Evolutionary conservation across 2,888 invertebrate species (phyloP).

Genomic region (Amiota minor): DNA sequence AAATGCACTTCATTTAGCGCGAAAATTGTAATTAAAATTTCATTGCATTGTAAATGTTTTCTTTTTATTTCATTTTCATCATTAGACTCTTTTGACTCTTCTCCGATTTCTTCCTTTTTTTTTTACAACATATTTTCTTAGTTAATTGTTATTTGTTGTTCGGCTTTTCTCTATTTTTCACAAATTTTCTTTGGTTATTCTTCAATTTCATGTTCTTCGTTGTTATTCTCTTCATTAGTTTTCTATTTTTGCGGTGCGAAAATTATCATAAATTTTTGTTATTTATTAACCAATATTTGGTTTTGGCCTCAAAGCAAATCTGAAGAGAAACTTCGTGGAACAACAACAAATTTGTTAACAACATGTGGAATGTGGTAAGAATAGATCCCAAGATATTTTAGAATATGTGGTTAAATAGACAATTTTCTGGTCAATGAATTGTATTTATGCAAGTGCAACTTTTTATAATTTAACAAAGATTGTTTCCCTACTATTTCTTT

Average conservation of each 20-base stretch:
- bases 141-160: no score
- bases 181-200: background rate
- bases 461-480: no score
- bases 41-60: slow-evolving; percentile 37
- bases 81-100: background rate
- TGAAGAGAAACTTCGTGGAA: no score
- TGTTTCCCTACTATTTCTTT: no score
- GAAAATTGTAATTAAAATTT: slow-evolving; percentile 49
- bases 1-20: slow-evolving; percentile 36
- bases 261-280: slow-evolving; percentile 29
- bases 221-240: background rate
- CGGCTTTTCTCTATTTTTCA: no score
- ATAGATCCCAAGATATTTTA: no score
- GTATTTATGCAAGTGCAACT: no score
- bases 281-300: slow-evolving; percentile 40
- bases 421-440: no score
- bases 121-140: no score
- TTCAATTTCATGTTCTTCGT: background rate
- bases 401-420: no score
- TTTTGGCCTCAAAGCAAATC: background rate
- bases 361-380: no score
- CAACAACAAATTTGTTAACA: no score
- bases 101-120: background rate
- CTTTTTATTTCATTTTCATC: background rate
- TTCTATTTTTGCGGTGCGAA: slow-evolving; percentile 19